Evolutionary conservation across 35 echinoderm and acorn worm genomes (phyloP).

Genomic region (Strongylocentrotus purpuratus): DNA sequence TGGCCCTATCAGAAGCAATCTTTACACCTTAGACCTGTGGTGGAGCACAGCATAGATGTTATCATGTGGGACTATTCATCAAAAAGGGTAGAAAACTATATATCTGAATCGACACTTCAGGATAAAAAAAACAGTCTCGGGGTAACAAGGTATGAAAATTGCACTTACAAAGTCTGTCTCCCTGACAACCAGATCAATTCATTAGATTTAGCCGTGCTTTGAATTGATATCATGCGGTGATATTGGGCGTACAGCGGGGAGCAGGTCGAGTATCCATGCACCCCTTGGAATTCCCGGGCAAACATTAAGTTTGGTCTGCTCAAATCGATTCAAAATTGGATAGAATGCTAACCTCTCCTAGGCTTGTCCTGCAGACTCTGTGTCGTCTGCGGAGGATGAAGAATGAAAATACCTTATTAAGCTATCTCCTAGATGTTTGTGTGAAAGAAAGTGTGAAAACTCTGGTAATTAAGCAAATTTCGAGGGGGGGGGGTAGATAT

Average conservation of each 20-base stretch:
- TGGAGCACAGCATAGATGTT: neutral
- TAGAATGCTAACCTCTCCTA: slow-evolving; percentile 2
- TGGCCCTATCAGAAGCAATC: neutral
- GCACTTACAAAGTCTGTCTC: neutral
- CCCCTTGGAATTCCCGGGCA: neutral
- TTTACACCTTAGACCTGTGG: neutral
- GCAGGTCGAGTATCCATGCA: neutral
- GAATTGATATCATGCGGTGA: neutral
- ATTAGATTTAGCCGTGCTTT: slow-evolving; percentile 10
- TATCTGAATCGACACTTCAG: neutral
- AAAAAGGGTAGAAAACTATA: neutral
- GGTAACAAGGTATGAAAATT: neutral
- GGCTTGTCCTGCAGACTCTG: neutral
- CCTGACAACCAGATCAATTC: slow-evolving; percentile 17
- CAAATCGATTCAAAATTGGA: slow-evolving; percentile 12
- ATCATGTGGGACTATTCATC: neutral
- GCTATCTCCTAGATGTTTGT: too few relatives aligned
- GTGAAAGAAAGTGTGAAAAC: too few relatives aligned
- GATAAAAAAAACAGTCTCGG: neutral
- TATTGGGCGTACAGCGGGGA: neutral
- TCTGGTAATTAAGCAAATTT: too few relatives aligned
- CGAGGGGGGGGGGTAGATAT: too few relatives aligned
- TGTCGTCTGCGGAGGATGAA: neutral
- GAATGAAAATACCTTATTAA: too few relatives aligned
- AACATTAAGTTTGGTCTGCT: neutral